Evolutionary conservation across 2,888 invertebrate genomes (phyloP), one percentile per base, ranked within the genome.

Genomic region (Mongoloraphidia duomilia): DNA sequence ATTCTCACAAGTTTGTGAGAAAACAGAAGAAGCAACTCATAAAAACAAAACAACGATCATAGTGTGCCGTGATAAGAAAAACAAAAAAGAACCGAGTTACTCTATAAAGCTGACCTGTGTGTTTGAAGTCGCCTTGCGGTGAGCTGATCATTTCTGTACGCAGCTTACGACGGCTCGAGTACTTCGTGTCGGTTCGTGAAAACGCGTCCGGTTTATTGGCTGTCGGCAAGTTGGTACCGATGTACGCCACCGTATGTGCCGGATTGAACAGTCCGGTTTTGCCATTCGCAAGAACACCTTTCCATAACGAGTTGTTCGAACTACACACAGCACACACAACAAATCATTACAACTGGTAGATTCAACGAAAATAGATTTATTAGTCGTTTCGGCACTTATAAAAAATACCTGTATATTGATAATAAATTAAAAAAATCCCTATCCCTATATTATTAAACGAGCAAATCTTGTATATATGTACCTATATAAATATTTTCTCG

Each of bases 111-210:
- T 36, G 45, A 9, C 82, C 82, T 0, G 94, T 97, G 65, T 98
- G 98, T 61, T 94, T 90, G 14, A 97, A 79, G 65, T 97, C 96
- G 38, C 93, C 94, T 65, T 96, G 94, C 0, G 98, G 97, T 52
- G 88, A 84, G 44, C 95, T 94, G 61, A 97, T 98, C 94, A 95
- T 92, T 64, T 87, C 88, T 9, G 89, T 82, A 50, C 86, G 77
- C 49, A 93, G 73, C 56, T 83, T 82, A 47, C 86, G 71, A 61
- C 67, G 57, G 9, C 65, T 59, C 8, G 74, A 73, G 52, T 77
- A 80, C 58, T 82, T 78, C 0, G 79, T 77, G 61, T 80, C 81
- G 6, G 75, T 71, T 10, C 67, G 58, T 2, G 61, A 61, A 50
- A 67, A 68, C 51, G 65, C 72, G 8, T 74, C 75, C 45, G 76